Conservation (phyloP, 2,797 vertebrate species). For the Halcyon leucocephala region DNA sequence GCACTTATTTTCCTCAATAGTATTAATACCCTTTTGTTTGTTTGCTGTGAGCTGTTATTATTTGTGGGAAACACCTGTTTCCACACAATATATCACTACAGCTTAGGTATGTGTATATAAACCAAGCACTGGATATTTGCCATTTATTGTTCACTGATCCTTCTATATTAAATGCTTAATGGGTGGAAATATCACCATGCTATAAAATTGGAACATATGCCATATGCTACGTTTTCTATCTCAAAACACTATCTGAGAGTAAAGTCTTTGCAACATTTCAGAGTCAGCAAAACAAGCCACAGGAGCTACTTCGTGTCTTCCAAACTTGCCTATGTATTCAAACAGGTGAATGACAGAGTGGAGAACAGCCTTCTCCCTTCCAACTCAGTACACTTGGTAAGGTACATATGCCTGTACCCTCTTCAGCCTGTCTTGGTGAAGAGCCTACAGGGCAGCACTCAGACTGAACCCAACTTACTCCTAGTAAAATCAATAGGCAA, state of each 20-base stretch:
- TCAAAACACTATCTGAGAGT: not conserved
- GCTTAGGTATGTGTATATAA: not conserved
- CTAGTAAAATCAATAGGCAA: not conserved
- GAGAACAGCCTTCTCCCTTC: not conserved
- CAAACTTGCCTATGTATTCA: not conserved
- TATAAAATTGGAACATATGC: not conserved
- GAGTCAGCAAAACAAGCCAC: not conserved
- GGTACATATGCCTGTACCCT: rapidly evolving
- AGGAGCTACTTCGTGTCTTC: not conserved
- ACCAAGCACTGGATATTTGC: not conserved
- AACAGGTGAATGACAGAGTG: not conserved
- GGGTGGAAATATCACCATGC: not conserved
- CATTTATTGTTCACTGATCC: not conserved
- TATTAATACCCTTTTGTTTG: not conserved
- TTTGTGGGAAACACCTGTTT: not conserved
- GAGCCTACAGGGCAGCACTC: not conserved
- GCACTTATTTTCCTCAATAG: not conserved
- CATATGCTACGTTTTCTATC: not conserved
- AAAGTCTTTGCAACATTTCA: not conserved
- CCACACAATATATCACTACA: not conserved
- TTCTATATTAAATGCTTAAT: not conserved
- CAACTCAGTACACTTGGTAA: not conserved
- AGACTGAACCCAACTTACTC: not conserved
- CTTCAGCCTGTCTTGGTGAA: not conserved
- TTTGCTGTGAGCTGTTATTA: not conserved